Conservation (phyloP, 2,113 vertebrate species). For the Madoqua kirkii region DNA sequence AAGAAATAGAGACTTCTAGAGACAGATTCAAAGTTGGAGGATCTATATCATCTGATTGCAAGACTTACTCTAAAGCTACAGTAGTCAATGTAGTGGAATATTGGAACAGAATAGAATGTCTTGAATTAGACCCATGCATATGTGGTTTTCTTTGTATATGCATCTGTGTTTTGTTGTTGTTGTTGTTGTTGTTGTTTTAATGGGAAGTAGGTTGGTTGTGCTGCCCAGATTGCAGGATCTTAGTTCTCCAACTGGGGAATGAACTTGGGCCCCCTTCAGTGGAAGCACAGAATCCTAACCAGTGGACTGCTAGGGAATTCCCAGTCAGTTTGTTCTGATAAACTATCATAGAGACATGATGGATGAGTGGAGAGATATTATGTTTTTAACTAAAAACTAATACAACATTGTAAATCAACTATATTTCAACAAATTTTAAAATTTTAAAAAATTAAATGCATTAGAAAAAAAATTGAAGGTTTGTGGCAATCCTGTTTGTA, state of each 20-base stretch:
- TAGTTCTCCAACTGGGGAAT: background rate
- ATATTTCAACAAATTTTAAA: background rate
- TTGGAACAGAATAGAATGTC: background rate
- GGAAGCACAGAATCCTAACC: background rate
- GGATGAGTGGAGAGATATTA: background rate
- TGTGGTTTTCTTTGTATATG: background rate
- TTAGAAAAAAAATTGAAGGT: background rate
- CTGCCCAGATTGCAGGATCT: background rate
- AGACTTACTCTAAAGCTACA: background rate
- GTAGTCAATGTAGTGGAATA: background rate
- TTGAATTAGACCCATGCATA: background rate
- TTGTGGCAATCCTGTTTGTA: background rate
- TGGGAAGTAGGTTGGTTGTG: background rate
- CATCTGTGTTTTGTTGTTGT: background rate
- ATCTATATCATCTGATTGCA: background rate
- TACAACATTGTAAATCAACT: background rate
- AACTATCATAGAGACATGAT: background rate
- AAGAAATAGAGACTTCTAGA: background rate
- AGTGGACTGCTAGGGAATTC: background rate
- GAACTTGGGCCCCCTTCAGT: background rate
- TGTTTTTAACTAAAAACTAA: background rate
- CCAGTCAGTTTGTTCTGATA: background rate
- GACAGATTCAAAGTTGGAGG: background rate
- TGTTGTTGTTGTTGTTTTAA: background rate
- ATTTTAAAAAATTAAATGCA: background rate